These are phyloP conservation scores for Aphaenogaster rudis DNA, from an alignment of 1,140 invertebrate species.

Conservation along the genomic window DNA sequence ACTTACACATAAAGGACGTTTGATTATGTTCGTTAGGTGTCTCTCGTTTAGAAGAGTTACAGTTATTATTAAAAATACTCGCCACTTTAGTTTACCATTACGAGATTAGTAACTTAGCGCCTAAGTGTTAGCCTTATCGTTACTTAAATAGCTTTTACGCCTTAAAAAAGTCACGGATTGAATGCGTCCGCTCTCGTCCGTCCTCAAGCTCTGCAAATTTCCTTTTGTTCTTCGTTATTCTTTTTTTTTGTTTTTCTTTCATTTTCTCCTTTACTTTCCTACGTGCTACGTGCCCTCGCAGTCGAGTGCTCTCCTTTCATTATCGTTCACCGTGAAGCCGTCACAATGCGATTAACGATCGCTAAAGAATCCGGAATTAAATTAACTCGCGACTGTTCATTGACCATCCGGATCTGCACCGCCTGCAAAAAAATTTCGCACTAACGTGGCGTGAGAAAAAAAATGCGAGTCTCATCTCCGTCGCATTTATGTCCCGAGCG, in stretches of 20 bases:
- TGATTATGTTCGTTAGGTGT: conserved; percentile 64
- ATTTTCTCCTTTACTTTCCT: not conserved
- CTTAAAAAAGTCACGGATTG: conserved; percentile 53
- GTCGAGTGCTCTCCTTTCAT: conserved; percentile 13
- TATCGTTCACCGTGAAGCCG: conserved; percentile 35
- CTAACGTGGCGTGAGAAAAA: not conserved
- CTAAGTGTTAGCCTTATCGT: conserved; percentile 59
- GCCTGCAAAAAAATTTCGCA: not conserved
- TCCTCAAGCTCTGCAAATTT: conserved; percentile 34
- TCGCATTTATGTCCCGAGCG: not conserved
- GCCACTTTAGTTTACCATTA: conserved; percentile 53
- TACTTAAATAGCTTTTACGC: conserved; percentile 56
- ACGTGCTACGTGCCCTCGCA: conserved; percentile 19
- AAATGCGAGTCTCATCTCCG: conserved; percentile 11
- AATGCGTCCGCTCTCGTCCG: conserved; percentile 35
- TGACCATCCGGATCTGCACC: not conserved
- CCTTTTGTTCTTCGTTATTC: not conserved
- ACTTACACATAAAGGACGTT: conserved; percentile 64
- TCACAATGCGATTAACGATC: conserved; percentile 17
- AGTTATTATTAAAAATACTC: conserved; percentile 63
- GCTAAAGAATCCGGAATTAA: not conserved
- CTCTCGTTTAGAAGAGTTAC: conserved; percentile 50
- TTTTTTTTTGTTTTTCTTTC: not conserved
- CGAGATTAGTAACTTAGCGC: conserved; percentile 60
- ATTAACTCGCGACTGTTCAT: not conserved